A percentile compares a stretch with the other conserved stretches of the same genome.
phyloP scores from a whole-genome alignment of 2,113 vertebrate species.

The Diphyllodes magnificus region DNA sequence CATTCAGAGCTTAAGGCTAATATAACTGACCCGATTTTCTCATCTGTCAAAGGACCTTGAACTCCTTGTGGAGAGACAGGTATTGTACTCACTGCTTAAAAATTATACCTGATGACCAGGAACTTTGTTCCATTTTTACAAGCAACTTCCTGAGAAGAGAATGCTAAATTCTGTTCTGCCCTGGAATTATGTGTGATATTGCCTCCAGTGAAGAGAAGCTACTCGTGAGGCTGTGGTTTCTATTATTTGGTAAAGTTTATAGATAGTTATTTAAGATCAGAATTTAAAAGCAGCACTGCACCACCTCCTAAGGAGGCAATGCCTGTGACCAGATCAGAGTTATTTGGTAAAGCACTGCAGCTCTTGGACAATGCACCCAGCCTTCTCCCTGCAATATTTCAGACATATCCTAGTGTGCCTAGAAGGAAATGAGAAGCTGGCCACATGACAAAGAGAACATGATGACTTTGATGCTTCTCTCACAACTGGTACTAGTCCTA shows the following conservation, averaged over 20 bases:
- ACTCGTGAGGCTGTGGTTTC: background rate
- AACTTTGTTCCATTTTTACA: background rate
- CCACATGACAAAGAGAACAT: background rate
- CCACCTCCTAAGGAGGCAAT: background rate
- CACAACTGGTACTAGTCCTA: background rate
- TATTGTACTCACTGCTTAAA: background rate
- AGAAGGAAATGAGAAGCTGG: background rate
- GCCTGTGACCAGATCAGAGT: background rate
- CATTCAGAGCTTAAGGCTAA: background rate
- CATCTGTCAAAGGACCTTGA: background rate
- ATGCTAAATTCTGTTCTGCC: background rate
- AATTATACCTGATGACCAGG: background rate
- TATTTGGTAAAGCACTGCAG: background rate
- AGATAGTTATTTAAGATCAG: background rate
- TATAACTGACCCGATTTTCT: background rate
- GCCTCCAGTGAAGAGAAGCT: background rate
- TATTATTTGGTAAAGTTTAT: background rate
- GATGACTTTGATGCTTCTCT: background rate
- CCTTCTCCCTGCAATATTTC: background rate
- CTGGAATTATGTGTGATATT: background rate
- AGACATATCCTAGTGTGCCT: background rate
- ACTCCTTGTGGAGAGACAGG: background rate
- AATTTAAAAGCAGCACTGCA: background rate
- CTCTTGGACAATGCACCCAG: fast-evolving
- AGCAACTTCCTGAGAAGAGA: background rate